These are phyloP conservation scores for Coendou prehensilis DNA, from an alignment of 2,797 vertebrate species.

Conservation along the genomic window DNA sequence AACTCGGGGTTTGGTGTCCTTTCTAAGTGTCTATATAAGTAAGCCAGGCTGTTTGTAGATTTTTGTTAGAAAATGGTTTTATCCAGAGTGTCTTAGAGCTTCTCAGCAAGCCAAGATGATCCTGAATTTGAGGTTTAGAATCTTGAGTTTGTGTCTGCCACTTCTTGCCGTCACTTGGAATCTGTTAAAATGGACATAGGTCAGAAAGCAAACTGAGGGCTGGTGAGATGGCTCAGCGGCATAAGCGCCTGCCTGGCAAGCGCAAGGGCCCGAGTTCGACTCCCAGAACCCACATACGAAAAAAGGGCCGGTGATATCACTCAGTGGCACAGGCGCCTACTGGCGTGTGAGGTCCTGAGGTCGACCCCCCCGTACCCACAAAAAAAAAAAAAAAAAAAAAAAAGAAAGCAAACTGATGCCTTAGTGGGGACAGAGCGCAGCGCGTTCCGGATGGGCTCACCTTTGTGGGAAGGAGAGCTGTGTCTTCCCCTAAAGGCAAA, in stretches of 20 bases:
- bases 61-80: neutral
- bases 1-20: slow-evolving; percentile 44
- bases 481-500: slow-evolving; percentile 57
- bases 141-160: neutral
- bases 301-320: no score
- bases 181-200: neutral
- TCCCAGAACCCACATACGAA: no score
- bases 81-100: slow-evolving; percentile 1
- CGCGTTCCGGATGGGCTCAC: neutral
- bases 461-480: slow-evolving; percentile 29
- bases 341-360: no score
- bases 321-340: no score
- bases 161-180: slow-evolving; percentile 62
- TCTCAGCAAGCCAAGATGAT: slow-evolving; percentile 21
- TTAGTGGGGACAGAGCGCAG: neutral
- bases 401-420: neutral
- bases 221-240: no score
- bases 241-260: no score
- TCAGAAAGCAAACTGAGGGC: slow-evolving; percentile 18
- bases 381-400: no score
- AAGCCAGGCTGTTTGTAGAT: slow-evolving; percentile 46
- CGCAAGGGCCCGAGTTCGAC: no score
- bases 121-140: neutral
- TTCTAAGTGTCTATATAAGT: slow-evolving; percentile 78
- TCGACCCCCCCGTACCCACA: no score